These are phyloP conservation scores for Hippocampus zosterae DNA, from an alignment of 2,113 vertebrate genomes.

Conservation along the genomic window DNA sequence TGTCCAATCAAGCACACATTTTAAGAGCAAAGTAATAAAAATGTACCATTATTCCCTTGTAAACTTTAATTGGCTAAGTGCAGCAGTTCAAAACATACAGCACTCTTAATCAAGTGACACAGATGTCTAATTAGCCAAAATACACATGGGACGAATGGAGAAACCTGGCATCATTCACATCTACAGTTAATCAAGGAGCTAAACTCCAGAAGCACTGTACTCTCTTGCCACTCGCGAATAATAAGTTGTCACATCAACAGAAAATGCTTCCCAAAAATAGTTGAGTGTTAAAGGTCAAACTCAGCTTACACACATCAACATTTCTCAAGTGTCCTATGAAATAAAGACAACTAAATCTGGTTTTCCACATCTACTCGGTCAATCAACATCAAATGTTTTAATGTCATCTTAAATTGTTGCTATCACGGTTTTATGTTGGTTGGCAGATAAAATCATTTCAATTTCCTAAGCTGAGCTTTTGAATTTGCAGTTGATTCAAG, in stretches of 20 bases:
- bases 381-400: not conserved
- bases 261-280: conserved; percentile 5
- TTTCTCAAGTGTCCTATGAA: conserved; percentile 7
- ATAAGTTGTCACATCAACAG: conserved; percentile 1
- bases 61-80: conserved; percentile 36
- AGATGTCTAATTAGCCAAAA: conserved; percentile 32
- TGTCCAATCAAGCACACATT: conserved; percentile 8
- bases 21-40: conserved; percentile 17
- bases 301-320: conserved; percentile 9
- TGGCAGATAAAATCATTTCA: not conserved
- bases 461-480: not conserved
- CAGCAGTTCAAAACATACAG: conserved; percentile 23
- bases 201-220: conserved; percentile 19
- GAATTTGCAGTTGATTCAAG: not conserved
- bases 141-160: conserved; percentile 30
- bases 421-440: not conserved
- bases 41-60: conserved; percentile 3
- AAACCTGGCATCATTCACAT: conserved; percentile 24
- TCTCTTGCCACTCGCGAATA: conserved; percentile 26
- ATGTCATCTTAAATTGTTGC: not conserved
- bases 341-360: not conserved
- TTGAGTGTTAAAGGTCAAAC: conserved; percentile 24
- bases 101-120: conserved; percentile 5
- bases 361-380: not conserved
- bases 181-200: conserved; percentile 44